phyloP scores from a whole-genome alignment of 2,888 invertebrate genomes.

The Dryobotodes eremita region DNA sequence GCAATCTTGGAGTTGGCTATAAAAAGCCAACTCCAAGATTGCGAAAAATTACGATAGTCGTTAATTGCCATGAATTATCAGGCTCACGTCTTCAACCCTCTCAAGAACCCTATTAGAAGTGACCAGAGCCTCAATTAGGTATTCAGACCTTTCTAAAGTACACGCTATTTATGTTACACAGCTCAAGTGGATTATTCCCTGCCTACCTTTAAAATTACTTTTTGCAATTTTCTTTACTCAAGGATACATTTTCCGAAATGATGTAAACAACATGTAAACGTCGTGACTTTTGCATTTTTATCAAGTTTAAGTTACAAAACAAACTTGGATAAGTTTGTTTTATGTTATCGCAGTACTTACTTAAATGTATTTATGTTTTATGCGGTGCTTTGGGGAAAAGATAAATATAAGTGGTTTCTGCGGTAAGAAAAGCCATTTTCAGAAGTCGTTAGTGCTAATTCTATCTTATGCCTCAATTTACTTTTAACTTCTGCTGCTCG shows the following conservation, averaged over 20 bases:
- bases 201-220: background rate
- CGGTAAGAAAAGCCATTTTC: slow-evolving; percentile 4
- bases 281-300: slow-evolving; percentile 33
- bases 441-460: slow-evolving; percentile 28
- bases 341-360: slow-evolving; percentile 16
- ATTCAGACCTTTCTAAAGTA: background rate
- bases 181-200: background rate
- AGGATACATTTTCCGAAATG: slow-evolving; percentile 22
- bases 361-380: slow-evolving; percentile 27
- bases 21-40: background rate
- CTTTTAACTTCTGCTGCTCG: background rate
- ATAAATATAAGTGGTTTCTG: slow-evolving; percentile 8
- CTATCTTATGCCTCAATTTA: slow-evolving; percentile 2
- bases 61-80: background rate
- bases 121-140: background rate
- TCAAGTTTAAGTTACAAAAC: slow-evolving; percentile 10
- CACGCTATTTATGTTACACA: background rate
- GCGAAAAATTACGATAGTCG: background rate
- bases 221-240: background rate
- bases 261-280: slow-evolving; percentile 32
- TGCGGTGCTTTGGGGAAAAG: slow-evolving; percentile 5
- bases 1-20: no score
- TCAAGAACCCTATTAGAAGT: background rate
- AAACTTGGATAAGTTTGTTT: slow-evolving; percentile 35
- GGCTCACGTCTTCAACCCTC: background rate